A percentile compares a stretch with the other conserved stretches of the same genome.
Conservation (phyloP, 2,113 vertebrate genomes). For the Thermophis baileyi region DNA sequence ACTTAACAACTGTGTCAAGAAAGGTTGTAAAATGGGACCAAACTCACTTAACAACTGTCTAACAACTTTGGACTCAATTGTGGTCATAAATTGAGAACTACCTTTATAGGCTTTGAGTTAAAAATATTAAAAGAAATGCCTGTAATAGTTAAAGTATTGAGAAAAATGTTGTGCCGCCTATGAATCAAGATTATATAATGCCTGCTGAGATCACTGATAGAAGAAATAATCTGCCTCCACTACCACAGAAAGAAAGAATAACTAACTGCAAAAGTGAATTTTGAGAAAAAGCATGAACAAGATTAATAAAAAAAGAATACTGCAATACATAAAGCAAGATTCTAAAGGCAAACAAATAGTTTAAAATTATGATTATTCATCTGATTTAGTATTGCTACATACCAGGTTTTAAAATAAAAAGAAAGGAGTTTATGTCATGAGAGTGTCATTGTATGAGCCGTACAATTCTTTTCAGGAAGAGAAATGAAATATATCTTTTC, state of each 20-base stretch:
- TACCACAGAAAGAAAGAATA: not conserved
- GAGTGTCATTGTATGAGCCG: not conserved
- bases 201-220: not conserved
- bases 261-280: not conserved
- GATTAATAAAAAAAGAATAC: not conserved
- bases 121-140: not conserved
- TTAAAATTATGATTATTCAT: conserved; percentile 5
- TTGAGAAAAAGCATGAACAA: not conserved
- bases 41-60: not conserved
- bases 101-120: not conserved
- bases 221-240: not conserved
- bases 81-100: not conserved
- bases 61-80: not conserved
- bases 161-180: not conserved
- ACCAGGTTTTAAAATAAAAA: not conserved
- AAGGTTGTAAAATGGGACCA: not conserved
- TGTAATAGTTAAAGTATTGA: not conserved
- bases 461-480: not conserved
- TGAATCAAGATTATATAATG: not conserved
- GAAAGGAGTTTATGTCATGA: not conserved
- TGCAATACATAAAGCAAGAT: not conserved
- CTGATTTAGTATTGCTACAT: not conserved
- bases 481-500: not conserved
- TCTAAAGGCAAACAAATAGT: not conserved
- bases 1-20: not conserved